Evolutionary conservation across 2,797 vertebrate genomes (phyloP).

Genomic region (Mastacembelus armatus): DNA sequence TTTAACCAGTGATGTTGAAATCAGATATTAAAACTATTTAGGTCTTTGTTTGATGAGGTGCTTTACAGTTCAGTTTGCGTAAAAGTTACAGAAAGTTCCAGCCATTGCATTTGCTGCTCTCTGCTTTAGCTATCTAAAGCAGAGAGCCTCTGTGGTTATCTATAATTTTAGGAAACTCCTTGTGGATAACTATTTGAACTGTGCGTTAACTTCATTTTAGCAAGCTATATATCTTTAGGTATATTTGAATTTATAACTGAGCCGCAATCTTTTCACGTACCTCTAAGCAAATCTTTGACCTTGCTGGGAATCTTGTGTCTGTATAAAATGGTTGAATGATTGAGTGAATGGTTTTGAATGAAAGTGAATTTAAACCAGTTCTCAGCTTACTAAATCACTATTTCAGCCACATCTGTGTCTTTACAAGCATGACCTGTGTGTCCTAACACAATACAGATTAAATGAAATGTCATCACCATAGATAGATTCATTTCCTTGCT

Average conservation of each 20-base stretch:
- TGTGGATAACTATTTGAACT: no score
- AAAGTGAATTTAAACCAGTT: conserved; percentile 4
- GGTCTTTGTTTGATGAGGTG: conserved; percentile 1
- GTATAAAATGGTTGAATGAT: conserved; percentile 18
- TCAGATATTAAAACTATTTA: no score
- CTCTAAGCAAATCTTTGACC: no score
- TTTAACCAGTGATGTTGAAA: no score
- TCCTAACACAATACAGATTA: conserved; percentile 23
- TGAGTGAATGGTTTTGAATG: conserved; percentile 4
- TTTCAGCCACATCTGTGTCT: conserved; percentile 32
- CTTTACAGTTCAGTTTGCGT: no score
- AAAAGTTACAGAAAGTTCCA: no score
- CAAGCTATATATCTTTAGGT: no score
- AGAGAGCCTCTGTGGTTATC: neutral
- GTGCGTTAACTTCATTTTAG: no score
- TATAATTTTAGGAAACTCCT: no score
- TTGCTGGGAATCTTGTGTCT: neutral
- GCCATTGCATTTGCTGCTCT: no score
- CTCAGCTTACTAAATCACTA: conserved; percentile 48
- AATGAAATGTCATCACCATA: conserved; percentile 23
- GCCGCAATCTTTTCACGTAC: neutral
- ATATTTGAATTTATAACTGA: neutral
- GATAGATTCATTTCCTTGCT: conserved; percentile 17
- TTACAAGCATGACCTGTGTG: conserved; percentile 38
- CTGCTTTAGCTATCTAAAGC: neutral